phyloP scores from a whole-genome alignment of 2,113 vertebrate species.

The Hemibagrus wyckioides region DNA sequence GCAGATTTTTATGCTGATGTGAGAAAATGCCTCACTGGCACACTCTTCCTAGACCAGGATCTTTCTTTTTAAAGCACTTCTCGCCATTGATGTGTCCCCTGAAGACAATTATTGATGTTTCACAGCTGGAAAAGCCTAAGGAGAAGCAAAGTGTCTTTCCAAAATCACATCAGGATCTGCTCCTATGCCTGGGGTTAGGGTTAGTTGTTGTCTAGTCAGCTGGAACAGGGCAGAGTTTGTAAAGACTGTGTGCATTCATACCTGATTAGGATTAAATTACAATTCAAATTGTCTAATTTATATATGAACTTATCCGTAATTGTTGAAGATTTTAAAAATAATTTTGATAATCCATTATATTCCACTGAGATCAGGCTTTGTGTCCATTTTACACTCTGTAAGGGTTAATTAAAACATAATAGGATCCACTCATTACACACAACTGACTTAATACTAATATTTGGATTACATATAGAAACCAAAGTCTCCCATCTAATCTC shows the following conservation, averaged over 20 bases:
- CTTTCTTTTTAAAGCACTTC: constrained; percentile 46
- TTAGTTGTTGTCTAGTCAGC: too few species aligned
- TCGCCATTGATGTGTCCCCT: too few species aligned
- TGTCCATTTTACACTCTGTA: background rate
- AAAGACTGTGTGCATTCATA: background rate
- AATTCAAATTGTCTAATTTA: background rate
- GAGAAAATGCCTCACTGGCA: constrained; percentile 42
- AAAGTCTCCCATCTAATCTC: too few species aligned
- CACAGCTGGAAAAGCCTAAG: constrained; percentile 23
- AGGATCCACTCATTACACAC: too few species aligned
- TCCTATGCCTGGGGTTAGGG: too few species aligned
- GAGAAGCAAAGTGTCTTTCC: background rate
- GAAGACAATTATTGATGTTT: too few species aligned
- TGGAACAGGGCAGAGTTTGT: background rate
- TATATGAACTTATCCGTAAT: background rate
- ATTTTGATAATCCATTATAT: background rate
- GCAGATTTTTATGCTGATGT: constrained; percentile 67
- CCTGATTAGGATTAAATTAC: background rate
- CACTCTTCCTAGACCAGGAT: constrained; percentile 63
- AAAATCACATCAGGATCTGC: background rate
- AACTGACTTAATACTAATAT: too few species aligned
- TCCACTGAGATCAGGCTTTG: background rate
- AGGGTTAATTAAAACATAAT: background rate
- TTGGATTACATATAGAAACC: too few species aligned
- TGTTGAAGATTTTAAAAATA: background rate